Conservation (phyloP, 2,797 vertebrate species). For the Helarctos malayanus region DNA sequence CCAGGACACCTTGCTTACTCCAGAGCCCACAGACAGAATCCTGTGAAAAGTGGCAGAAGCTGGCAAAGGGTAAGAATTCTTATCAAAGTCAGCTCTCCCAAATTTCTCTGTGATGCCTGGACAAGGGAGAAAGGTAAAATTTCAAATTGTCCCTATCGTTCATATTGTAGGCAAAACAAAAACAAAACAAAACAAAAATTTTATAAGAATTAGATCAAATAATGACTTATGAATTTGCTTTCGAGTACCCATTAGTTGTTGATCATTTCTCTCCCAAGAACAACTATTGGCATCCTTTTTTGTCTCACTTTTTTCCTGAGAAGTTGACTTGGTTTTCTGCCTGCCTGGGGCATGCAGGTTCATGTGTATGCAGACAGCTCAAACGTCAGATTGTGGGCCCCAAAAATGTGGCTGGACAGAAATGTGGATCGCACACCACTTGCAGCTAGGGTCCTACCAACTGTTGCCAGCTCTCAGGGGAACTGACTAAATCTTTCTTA, state of each 20-base stretch:
- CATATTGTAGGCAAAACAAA: not conserved
- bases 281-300: not conserved
- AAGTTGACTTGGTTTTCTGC: not conserved
- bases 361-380: not conserved
- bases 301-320: not conserved
- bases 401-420: not conserved
- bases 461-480: not conserved
- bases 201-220: not conserved
- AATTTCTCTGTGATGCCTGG: not conserved
- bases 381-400: not conserved
- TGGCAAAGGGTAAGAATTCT: not conserved
- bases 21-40: not conserved
- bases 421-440: not conserved
- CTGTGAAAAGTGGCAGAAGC: not conserved
- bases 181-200: no score
- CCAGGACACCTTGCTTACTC: not conserved
- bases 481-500: not conserved
- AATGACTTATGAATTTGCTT: not conserved
- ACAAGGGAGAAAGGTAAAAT: not conserved
- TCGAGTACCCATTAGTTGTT: not conserved
- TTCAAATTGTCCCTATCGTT: not conserved
- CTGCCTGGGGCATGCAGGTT: not conserved
- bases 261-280: not conserved
- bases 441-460: no score
- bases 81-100: not conserved